Evolutionary conservation across 1,140 invertebrate species (phyloP).

Genomic region (Lepidurus packardi): DNA sequence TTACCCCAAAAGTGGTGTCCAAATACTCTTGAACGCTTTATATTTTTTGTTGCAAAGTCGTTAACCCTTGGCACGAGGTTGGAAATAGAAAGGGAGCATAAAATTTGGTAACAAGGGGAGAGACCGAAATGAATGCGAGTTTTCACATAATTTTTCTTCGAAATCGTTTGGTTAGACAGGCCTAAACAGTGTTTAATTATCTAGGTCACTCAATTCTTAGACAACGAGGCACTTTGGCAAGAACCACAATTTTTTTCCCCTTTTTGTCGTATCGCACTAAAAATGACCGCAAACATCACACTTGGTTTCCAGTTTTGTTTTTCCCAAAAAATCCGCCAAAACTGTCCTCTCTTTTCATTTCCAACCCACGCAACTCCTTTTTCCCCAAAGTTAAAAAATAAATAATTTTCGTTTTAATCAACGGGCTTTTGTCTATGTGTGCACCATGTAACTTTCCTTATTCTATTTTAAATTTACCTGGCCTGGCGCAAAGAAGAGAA

Average conservation of each 20-base stretch:
- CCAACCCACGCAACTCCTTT: not conserved
- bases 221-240: slow-evolving; percentile 18
- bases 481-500: no score
- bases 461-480: no score
- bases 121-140: slow-evolving; percentile 14
- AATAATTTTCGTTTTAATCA: not conserved
- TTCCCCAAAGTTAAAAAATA: not conserved
- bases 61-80: slow-evolving; percentile 21
- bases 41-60: slow-evolving; percentile 8
- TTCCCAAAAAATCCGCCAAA: slow-evolving; percentile 17
- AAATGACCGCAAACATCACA: slow-evolving; percentile 21
- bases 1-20: no score
- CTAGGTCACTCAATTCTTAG: slow-evolving; percentile 21
- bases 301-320: not conserved
- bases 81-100: slow-evolving; percentile 14
- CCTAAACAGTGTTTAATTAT: slow-evolving; percentile 22
- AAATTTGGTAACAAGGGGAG: not conserved
- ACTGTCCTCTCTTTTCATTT: slow-evolving; percentile 12
- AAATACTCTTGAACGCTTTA: not conserved
- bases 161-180: slow-evolving; percentile 7
- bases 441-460: no score
- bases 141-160: not conserved
- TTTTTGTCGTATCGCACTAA: not conserved
- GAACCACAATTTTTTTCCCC: not conserved
- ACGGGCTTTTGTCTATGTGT: not conserved